phyloP scores from a whole-genome alignment of 2,797 vertebrate species.

The Anguilla marmorata region DNA sequence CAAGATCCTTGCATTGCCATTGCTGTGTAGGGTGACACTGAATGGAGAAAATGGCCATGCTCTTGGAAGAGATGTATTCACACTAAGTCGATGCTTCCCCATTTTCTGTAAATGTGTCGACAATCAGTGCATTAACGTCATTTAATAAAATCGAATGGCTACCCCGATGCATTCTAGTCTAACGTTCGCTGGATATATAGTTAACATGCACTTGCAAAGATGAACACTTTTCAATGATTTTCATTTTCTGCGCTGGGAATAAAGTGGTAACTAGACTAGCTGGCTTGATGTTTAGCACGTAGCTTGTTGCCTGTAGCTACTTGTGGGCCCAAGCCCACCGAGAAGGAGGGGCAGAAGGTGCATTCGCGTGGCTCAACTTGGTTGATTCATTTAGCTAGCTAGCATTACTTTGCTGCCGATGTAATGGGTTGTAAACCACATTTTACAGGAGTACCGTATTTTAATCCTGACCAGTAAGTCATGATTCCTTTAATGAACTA shows the following conservation, averaged over 20 bases:
- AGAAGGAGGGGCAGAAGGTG: too few relatives aligned
- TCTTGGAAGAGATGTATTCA: slow-evolving; percentile 42
- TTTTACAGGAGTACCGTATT: too few relatives aligned
- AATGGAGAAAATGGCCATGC: slow-evolving; percentile 79
- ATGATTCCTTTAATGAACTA: too few relatives aligned
- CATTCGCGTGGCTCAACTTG: too few relatives aligned
- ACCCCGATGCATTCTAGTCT: not conserved
- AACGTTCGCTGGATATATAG: not conserved
- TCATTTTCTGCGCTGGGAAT: not conserved
- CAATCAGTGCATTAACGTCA: not conserved
- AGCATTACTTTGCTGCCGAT: not conserved
- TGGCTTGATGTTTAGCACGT: not conserved
- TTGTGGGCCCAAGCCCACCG: not conserved
- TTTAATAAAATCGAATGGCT: not conserved
- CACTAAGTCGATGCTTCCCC: slow-evolving; percentile 19
- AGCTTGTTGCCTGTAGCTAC: not conserved
- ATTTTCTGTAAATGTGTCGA: not conserved
- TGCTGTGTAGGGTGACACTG: slow-evolving; percentile 62
- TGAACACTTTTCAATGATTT: not conserved
- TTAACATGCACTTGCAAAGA: not conserved
- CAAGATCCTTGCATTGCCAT: slow-evolving; percentile 75
- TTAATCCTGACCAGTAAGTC: too few relatives aligned
- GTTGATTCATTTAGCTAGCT: too few relatives aligned
- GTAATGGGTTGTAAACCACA: too few relatives aligned
- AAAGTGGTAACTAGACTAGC: not conserved